Conservation (phyloP, 2,113 vertebrate genomes). For the Mugil cephalus region DNA sequence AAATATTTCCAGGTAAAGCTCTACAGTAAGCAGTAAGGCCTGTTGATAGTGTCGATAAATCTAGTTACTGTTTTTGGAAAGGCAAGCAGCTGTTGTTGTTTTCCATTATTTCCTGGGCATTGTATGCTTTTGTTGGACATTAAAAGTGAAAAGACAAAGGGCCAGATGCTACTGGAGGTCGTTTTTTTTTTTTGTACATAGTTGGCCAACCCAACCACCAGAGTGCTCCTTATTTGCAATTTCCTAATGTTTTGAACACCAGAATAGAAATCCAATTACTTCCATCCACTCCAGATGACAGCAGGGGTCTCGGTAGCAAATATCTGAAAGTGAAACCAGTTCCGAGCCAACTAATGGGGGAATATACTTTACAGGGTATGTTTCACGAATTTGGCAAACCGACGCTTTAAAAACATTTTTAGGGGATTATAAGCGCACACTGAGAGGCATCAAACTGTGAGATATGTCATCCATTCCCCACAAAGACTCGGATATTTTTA, state of each 20-base stretch:
- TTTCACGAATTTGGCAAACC: constrained; percentile 28
- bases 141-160: neutral
- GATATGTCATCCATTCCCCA: constrained; percentile 36
- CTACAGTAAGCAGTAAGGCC: neutral
- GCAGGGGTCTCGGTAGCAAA: neutral
- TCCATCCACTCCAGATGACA: neutral
- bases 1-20: constrained; percentile 8
- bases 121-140: neutral
- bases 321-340: constrained; percentile 23
- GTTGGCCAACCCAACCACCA: neutral
- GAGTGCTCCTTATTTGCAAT: neutral
- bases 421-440: constrained; percentile 56
- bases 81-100: neutral
- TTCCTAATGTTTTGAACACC: neutral
- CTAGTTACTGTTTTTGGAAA: neutral
- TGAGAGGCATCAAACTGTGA: constrained; percentile 48
- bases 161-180: neutral
- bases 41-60: neutral
- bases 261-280: neutral
- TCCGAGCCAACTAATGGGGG: neutral
- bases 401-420: constrained; percentile 20
- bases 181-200: neutral
- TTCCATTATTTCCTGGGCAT: neutral
- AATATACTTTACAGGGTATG: neutral
- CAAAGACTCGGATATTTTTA: constrained; percentile 62